phyloP scores from a whole-genome alignment of 2,888 invertebrate genomes.

The Antheraea assamensis region DNA sequence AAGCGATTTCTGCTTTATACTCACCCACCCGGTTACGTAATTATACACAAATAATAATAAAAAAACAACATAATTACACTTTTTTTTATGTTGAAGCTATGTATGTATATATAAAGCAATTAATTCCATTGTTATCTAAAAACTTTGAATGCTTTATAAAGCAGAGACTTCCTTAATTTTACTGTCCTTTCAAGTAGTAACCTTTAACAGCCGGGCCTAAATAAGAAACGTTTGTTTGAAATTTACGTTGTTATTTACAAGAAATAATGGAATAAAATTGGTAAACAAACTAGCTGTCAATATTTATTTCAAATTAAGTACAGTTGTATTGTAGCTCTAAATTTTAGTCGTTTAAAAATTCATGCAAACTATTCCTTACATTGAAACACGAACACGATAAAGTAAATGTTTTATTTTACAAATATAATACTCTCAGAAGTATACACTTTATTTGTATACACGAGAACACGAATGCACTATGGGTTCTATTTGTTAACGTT shows the following conservation, averaged over 20 bases:
- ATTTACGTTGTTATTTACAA: too few species aligned
- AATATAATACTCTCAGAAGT: not conserved
- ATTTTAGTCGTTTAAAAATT: not conserved
- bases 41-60: not conserved
- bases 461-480: not conserved
- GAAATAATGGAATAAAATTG: too few species aligned
- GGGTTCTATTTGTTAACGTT: not conserved
- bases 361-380: not conserved
- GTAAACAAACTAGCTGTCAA: too few species aligned
- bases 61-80: not conserved
- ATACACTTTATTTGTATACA: constrained; percentile 4
- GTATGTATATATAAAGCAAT: not conserved
- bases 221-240: too few species aligned
- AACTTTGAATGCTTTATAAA: too few species aligned
- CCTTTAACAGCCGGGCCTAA: too few species aligned
- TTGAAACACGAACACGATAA: not conserved
- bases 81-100: not conserved
- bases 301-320: not conserved
- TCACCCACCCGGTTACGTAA: not conserved
- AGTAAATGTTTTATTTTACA: not conserved
- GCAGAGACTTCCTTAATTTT: too few species aligned
- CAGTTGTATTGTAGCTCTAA: not conserved
- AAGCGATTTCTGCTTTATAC: not conserved
- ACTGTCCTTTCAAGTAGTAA: too few species aligned
- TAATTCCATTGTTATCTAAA: not conserved